phyloP scores from a whole-genome alignment of 2,113 vertebrate species.

The Mixornis gularis region DNA sequence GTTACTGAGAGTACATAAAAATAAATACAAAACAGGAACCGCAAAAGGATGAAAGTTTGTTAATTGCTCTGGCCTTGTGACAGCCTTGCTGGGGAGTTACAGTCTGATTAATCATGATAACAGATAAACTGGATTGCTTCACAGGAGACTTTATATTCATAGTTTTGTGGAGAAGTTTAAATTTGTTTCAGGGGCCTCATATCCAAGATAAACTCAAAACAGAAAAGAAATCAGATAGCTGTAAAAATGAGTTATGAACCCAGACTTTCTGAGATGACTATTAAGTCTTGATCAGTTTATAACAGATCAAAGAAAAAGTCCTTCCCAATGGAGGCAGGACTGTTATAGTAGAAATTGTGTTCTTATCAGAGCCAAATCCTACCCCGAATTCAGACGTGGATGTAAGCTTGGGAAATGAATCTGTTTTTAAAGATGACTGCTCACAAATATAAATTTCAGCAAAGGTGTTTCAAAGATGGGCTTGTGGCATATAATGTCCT shows the following conservation, averaged over 20 bases:
- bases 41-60: neutral
- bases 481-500: neutral
- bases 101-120: neutral
- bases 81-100: constrained; percentile 1
- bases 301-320: constrained; percentile 36
- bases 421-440: neutral
- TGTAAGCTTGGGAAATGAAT: constrained; percentile 5
- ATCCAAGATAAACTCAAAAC: neutral
- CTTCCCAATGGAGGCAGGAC: neutral
- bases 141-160: neutral
- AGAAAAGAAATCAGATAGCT: constrained; percentile 19
- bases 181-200: constrained; percentile 16
- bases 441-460: neutral
- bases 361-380: neutral
- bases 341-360: neutral
- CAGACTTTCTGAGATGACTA: neutral
- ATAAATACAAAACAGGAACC: constrained; percentile 9
- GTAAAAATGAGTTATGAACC: constrained; percentile 34
- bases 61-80: constrained; percentile 22
- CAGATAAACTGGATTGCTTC: neutral
- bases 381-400: neutral
- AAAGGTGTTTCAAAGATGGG: constrained; percentile 1
- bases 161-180: neutral
- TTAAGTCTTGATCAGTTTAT: constrained; percentile 30
- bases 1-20: constrained; percentile 1